These are phyloP conservation scores for Decapterus maruadsi DNA, from an alignment of 2,797 vertebrate species.

Conservation along the genomic window DNA sequence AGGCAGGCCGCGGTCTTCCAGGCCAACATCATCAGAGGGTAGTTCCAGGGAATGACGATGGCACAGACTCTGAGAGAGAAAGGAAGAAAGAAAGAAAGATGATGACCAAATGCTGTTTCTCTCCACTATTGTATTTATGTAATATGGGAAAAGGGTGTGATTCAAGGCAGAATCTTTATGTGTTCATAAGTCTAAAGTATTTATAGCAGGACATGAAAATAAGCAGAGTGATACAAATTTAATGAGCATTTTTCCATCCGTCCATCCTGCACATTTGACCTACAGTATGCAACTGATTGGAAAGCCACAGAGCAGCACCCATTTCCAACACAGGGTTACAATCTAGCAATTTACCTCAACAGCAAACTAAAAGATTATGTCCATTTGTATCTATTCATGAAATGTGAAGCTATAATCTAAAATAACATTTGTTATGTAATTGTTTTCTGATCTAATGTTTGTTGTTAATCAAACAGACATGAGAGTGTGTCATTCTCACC, in stretches of 20 bases:
- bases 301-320: neutral
- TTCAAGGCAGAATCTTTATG: neutral
- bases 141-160: neutral
- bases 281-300: neutral
- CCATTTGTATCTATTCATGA: neutral
- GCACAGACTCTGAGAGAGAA: slow-evolving; percentile 84
- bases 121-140: neutral
- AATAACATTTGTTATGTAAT: neutral
- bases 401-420: neutral
- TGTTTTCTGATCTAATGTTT: neutral
- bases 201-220: neutral
- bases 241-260: neutral
- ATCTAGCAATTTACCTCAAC: neutral
- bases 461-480: neutral
- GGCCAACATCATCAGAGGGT: slow-evolving; percentile 92
- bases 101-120: neutral
- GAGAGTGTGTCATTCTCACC: slow-evolving; percentile 78
- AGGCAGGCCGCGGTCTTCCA: slow-evolving; percentile 92
- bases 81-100: too few relatives aligned
- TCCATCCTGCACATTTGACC: neutral
- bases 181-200: neutral
- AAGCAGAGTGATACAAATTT: neutral
- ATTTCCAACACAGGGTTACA: neutral
- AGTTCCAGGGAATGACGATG: slow-evolving; percentile 93
- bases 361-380: neutral